Conservation (phyloP, 1,140 invertebrate species). For the Drosophila leontia region DNA sequence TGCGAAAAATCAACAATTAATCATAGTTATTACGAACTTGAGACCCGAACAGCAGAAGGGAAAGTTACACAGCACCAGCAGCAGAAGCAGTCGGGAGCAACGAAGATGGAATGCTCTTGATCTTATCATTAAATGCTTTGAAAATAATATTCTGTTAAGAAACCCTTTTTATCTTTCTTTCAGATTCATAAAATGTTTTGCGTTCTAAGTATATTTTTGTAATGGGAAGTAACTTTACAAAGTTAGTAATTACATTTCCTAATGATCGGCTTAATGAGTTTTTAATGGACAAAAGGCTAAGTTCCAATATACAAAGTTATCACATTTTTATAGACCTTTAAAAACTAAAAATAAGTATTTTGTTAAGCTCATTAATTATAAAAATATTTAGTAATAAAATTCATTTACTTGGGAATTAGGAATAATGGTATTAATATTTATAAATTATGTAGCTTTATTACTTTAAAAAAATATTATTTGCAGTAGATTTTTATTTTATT, state of each 20-base stretch:
- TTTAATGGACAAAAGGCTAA: not conserved
- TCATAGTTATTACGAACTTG: slow-evolving; percentile 54
- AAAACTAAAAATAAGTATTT: not conserved
- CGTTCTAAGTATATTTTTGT: not conserved
- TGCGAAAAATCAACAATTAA: slow-evolving; percentile 50
- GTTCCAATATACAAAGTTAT: slow-evolving; percentile 3
- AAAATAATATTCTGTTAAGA: not conserved
- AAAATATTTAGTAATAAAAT: not conserved
- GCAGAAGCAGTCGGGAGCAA: not conserved
- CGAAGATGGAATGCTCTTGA: slow-evolving; percentile 27
- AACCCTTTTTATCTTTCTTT: not conserved
- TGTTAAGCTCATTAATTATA: not conserved
- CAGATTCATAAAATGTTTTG: not conserved
- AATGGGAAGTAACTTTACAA: not conserved
- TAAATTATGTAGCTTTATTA: not conserved
- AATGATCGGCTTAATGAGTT: slow-evolving; percentile 9
- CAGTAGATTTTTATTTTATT: too few species aligned
- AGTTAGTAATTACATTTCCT: not conserved
- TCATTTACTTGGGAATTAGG: not conserved
- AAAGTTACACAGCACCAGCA: slow-evolving; percentile 39
- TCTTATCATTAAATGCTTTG: slow-evolving; percentile 2
- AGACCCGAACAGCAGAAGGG: slow-evolving; percentile 27
- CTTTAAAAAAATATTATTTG: not conserved
- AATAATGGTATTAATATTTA: not conserved
- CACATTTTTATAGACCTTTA: not conserved